A percentile compares a stretch with the other conserved stretches of the same genome.
These are phyloP conservation scores for Lobophora halterata DNA, from an alignment of 2,888 invertebrate species.

Conservation along the genomic window DNA sequence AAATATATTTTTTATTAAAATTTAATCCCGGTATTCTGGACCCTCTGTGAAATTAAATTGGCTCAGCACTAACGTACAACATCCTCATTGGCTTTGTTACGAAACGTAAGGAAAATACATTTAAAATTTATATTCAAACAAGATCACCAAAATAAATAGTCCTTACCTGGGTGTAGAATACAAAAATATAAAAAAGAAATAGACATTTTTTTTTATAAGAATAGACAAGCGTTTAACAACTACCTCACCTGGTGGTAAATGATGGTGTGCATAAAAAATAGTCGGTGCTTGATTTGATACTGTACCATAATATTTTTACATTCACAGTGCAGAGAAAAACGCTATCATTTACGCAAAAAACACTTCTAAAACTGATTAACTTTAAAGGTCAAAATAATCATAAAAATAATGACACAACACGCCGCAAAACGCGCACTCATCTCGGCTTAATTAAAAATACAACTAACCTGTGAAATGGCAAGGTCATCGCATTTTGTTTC, in stretches of 20 bases:
- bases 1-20: constrained; percentile 33
- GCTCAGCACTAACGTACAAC: constrained; percentile 17
- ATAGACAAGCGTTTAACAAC: too few relatives aligned
- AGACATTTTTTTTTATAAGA: too few relatives aligned
- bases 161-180: too few relatives aligned
- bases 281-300: too few relatives aligned
- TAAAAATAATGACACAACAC: constrained; percentile 24
- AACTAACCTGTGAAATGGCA: constrained; percentile 70
- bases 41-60: constrained; percentile 22
- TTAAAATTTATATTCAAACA: too few relatives aligned
- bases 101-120: too few relatives aligned
- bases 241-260: too few relatives aligned
- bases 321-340: constrained; percentile 6
- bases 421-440: constrained; percentile 33
- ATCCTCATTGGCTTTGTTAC: constrained; percentile 13
- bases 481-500: constrained; percentile 65
- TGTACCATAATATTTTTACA: too few relatives aligned
- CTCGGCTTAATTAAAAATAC: constrained; percentile 63
- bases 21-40: constrained; percentile 24
- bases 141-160: too few relatives aligned
- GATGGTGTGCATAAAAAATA: too few relatives aligned
- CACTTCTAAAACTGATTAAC: neutral
- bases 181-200: too few relatives aligned
- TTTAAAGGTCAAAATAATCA: constrained; percentile 23
- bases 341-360: too few relatives aligned